A percentile compares a stretch with the other conserved stretches of the same genome.
Evolutionary conservation across 1,140 invertebrate genomes (phyloP).

Genomic region (Paralvinella palmiformis): DNA sequence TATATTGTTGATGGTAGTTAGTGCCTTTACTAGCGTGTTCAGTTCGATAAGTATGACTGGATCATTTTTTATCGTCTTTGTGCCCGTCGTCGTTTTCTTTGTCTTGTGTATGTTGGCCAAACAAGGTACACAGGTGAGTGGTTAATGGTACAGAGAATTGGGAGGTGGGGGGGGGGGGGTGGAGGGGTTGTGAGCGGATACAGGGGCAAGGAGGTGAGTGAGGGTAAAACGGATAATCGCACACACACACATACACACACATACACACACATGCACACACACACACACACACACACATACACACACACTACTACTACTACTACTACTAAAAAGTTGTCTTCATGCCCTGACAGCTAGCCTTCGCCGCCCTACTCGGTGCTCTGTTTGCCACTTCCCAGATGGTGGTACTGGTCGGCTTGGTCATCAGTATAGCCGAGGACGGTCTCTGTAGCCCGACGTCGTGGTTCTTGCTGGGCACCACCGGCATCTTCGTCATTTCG

Average conservation of each 20-base stretch:
- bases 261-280: neutral
- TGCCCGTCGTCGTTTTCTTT: constrained; percentile 54
- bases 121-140: constrained; percentile 51
- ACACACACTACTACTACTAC: neutral
- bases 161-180: neutral
- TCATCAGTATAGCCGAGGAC: constrained; percentile 35
- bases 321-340: neutral
- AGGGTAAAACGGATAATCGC: neutral
- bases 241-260: neutral
- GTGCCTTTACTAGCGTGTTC: constrained; percentile 59
- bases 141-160: neutral
- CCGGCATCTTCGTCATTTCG: constrained; percentile 58
- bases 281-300: neutral
- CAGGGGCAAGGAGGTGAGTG: neutral
- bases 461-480: constrained; percentile 37
- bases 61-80: constrained; percentile 52
- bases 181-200: neutral
- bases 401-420: constrained; percentile 43
- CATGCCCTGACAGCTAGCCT: constrained; percentile 30
- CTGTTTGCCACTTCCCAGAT: constrained; percentile 45
- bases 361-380: constrained; percentile 38
- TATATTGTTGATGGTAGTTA: constrained; percentile 60
- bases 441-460: constrained; percentile 41
- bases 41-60: constrained; percentile 60
- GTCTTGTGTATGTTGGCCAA: constrained; percentile 51